These are phyloP conservation scores for Phylloscopus trochiloides DNA, from an alignment of 2,113 vertebrate species.

Conservation along the genomic window DNA sequence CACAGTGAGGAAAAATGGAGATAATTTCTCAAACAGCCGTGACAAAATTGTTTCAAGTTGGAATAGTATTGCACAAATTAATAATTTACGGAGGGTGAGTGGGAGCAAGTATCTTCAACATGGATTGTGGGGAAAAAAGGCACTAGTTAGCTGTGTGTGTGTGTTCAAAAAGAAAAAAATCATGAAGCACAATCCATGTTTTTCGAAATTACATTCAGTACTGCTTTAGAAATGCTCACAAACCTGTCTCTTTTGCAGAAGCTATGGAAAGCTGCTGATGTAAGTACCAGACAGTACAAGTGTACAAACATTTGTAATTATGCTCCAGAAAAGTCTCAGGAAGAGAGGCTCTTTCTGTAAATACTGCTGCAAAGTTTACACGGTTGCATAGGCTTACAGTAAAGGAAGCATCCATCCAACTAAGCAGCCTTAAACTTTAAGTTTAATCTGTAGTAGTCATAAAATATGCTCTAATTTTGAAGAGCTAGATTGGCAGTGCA, in stretches of 20 bases:
- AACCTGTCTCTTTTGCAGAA: slow-evolving; percentile 48
- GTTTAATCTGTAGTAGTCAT: slow-evolving; percentile 41
- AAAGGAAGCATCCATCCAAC: slow-evolving; percentile 42
- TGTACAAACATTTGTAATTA: slow-evolving; percentile 33
- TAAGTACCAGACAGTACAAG: slow-evolving; percentile 37
- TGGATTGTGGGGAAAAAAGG: slow-evolving; percentile 69
- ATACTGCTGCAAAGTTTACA: slow-evolving; percentile 53
- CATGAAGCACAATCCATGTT: slow-evolving; percentile 70
- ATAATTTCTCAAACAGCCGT: slow-evolving; percentile 69
- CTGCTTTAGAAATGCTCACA: slow-evolving; percentile 62
- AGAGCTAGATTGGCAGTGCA: slow-evolving; percentile 59
- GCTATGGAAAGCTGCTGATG: slow-evolving; percentile 41
- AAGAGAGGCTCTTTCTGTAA: slow-evolving; percentile 50
- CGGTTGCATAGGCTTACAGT: slow-evolving; percentile 39
- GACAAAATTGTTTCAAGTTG: slow-evolving; percentile 72
- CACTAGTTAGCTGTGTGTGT: slow-evolving; percentile 72
- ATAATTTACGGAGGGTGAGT: slow-evolving; percentile 9
- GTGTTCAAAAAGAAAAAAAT: slow-evolving; percentile 53
- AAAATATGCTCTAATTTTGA: slow-evolving; percentile 36
- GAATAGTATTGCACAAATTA: slow-evolving; percentile 70
- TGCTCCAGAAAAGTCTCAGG: slow-evolving; percentile 31
- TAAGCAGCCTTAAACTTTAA: slow-evolving; percentile 1
- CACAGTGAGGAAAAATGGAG: slow-evolving; percentile 54
- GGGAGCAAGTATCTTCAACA: slow-evolving; percentile 62
- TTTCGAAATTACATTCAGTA: slow-evolving; percentile 70